Evolutionary conservation across 2,888 invertebrate species (phyloP), one percentile per base, ranked within the genome.

Genomic region (Polyommatus iphigenia): DNA sequence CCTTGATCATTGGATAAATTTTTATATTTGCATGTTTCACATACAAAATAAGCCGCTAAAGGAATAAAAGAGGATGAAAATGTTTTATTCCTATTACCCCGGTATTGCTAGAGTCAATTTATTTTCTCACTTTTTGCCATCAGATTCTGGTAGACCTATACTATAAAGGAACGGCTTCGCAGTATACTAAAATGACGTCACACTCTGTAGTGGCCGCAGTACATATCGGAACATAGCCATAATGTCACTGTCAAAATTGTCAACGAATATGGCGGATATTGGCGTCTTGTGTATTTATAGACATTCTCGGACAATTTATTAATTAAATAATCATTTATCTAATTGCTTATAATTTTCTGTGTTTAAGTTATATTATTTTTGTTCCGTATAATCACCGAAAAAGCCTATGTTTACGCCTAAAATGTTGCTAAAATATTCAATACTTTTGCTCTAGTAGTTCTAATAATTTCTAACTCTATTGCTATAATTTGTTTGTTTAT

Each of bases 401-500:
- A 29, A 13, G 29, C 29, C 29, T 18, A 5, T 67, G 3, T 7
- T 67, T 32, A 54, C 29, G 24, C 50, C 5, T 29, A 54, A 75
- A 50, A 75, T 54, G 24, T 50, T 18, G 8, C 29, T 54, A 18
- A 75, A 75, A 50, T 54, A 75, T 54, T 24, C 20, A 54, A 75
- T 50, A 29, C 54, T 29, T 50, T 36, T 13, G 76, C 24, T n/a
- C 32, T 79, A 88, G 90, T 84, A 89, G 87, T 87, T 92, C 91
- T 92, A 91, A 85, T 86, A 88, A 88, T 91, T 91, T 90, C 85
- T 91, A 91, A 85, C 85, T 91, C 89, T 88, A 89, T 88, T 83
- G 78, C 78, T 59, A 76, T 72, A 76, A 46, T 75, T 76, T 71
- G 62, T 77, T 79, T 81, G 78, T 80, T 78, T 82, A 78, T 81